These are phyloP conservation scores for Scaptomyza polygonia DNA, from an alignment of 2,888 invertebrate species.

Conservation along the genomic window DNA sequence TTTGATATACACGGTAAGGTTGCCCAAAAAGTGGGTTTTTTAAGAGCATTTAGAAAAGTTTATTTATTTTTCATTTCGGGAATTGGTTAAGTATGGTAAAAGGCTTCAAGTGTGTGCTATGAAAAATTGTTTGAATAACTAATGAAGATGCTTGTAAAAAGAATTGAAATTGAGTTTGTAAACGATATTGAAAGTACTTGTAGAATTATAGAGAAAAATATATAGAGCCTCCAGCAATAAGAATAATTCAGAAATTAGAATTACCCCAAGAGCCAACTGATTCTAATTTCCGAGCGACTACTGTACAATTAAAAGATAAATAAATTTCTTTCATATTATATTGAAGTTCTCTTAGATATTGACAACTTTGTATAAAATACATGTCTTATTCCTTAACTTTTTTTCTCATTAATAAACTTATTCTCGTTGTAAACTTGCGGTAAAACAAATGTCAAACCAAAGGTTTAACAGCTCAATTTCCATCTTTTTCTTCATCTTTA, in stretches of 20 bases:
- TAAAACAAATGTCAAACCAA: neutral
- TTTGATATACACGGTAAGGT: slow-evolving; percentile 4
- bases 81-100: slow-evolving; percentile 33
- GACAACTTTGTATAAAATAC: too few species aligned
- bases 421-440: neutral
- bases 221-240: too few species aligned
- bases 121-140: slow-evolving; percentile 52
- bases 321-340: too few species aligned
- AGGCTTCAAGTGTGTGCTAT: slow-evolving; percentile 38
- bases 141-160: slow-evolving; percentile 45
- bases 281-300: too few species aligned
- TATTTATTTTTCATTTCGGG: slow-evolving; percentile 11
- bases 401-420: neutral
- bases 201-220: neutral
- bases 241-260: too few species aligned
- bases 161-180: slow-evolving; percentile 38
- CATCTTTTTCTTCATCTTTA: neutral
- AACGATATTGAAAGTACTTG: slow-evolving; percentile 40
- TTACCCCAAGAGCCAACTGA: too few species aligned
- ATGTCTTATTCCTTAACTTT: too few species aligned
- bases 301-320: too few species aligned
- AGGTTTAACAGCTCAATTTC: slow-evolving; percentile 1
- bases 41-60: slow-evolving; percentile 50
- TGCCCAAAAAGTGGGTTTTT: slow-evolving; percentile 10
- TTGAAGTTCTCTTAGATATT: too few species aligned